Conservation (phyloP, 1,140 invertebrate genomes). For the Callitettix versicolor region DNA sequence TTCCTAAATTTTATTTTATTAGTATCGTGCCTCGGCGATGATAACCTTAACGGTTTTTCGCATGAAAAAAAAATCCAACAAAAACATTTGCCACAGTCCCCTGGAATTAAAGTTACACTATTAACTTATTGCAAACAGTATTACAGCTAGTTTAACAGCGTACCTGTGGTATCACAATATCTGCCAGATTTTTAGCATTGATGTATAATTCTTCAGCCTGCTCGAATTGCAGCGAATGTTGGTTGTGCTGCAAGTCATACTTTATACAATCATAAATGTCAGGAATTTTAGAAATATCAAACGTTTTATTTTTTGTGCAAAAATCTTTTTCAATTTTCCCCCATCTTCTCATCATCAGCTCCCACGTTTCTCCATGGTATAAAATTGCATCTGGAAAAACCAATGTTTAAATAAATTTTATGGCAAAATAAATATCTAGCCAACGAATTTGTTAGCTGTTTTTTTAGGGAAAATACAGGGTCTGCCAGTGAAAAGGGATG, state of each 20-base stretch:
- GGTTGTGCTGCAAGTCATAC: slow-evolving; percentile 97
- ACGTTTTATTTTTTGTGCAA: slow-evolving; percentile 79
- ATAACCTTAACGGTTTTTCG: too few species aligned
- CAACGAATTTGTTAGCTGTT: neutral
- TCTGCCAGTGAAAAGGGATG: too few species aligned
- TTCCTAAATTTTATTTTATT: too few species aligned
- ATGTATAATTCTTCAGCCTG: slow-evolving; percentile 91
- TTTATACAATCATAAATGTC: slow-evolving; percentile 99
- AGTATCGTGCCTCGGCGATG: too few species aligned
- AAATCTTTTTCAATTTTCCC: slow-evolving; percentile 99
- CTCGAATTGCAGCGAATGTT: slow-evolving; percentile 87
- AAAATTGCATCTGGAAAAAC: slow-evolving; percentile 64
- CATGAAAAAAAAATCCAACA: too few species aligned
- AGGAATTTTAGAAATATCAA: slow-evolving; percentile 98
- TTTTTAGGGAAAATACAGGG: too few species aligned
- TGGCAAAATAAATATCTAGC: neutral
- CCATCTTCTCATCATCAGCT: slow-evolving; percentile 95
- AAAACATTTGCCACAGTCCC: too few species aligned
- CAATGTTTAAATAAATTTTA: slow-evolving; percentile 1
- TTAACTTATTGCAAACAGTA: too few species aligned
- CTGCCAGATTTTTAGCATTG: slow-evolving; percentile 89
- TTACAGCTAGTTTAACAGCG: slow-evolving; percentile 11
- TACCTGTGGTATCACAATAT: slow-evolving; percentile 97
- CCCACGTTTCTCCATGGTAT: slow-evolving; percentile 98
- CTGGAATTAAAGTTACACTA: too few species aligned